These are phyloP conservation scores for Danio kyathit DNA, from an alignment of 2,797 vertebrate genomes.

Conservation along the genomic window DNA sequence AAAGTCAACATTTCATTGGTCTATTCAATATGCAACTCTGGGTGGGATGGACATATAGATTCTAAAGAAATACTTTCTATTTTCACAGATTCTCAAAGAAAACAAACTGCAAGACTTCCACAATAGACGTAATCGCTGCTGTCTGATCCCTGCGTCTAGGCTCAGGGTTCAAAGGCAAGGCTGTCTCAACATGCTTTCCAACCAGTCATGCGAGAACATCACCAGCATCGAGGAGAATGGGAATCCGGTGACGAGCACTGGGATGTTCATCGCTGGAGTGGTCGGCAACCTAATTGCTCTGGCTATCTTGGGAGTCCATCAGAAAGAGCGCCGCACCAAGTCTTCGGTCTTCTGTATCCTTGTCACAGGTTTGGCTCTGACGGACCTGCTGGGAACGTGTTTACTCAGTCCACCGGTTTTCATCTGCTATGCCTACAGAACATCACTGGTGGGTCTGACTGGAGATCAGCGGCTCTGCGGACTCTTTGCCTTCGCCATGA, in stretches of 20 bases:
- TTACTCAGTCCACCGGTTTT: constrained; percentile 89
- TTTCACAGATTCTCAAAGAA: constrained; percentile 37
- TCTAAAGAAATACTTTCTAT: neutral
- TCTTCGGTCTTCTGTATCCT: constrained; percentile 88
- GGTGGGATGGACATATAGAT: neutral
- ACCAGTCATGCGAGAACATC: constrained; percentile 66
- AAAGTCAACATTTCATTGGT: neutral
- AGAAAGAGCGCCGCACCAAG: constrained; percentile 78
- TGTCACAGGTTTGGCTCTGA: constrained; percentile 88
- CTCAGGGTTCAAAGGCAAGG: constrained; percentile 21
- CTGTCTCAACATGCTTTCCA: constrained; percentile 60
- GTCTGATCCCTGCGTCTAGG: constrained; percentile 20
- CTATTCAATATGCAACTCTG: neutral
- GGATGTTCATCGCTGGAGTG: constrained; percentile 88
- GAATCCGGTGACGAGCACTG: constrained; percentile 75
- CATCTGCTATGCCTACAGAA: constrained; percentile 81
- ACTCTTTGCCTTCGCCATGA: constrained; percentile 88
- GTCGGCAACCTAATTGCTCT: constrained; percentile 88
- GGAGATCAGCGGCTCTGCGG: constrained; percentile 73
- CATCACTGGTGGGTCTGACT: constrained; percentile 77
- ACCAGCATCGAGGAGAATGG: constrained; percentile 65
- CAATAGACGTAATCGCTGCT: neutral
- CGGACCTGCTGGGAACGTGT: constrained; percentile 90
- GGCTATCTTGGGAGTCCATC: constrained; percentile 85
- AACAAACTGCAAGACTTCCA: neutral